These are phyloP conservation scores for Uropsilus gracilis DNA, from an alignment of 2,113 vertebrate species.

Conservation along the genomic window DNA sequence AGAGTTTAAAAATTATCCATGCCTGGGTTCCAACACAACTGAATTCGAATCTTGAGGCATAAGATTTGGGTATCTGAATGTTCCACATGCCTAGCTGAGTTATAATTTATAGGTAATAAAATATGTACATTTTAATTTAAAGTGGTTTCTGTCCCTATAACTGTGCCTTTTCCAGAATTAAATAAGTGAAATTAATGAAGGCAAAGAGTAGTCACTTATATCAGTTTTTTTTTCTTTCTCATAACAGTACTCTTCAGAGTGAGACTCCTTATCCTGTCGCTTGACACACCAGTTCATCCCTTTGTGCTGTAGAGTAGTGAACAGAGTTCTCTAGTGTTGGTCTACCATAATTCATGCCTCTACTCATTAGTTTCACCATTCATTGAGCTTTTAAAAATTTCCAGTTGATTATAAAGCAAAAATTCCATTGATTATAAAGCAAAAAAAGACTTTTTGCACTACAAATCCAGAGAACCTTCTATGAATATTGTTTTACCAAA, in stretches of 20 bases:
- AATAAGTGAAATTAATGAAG: too few species aligned
- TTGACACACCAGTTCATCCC: neutral
- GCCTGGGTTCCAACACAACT: neutral
- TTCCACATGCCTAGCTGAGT: neutral
- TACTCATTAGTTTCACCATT: neutral
- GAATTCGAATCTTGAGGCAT: neutral
- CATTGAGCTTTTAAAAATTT: neutral
- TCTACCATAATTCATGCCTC: neutral
- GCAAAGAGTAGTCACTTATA: too few species aligned
- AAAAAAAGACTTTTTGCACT: neutral
- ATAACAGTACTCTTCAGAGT: neutral
- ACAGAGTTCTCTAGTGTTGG: neutral
- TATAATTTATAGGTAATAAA: neutral
- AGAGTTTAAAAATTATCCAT: neutral
- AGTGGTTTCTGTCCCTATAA: neutral
- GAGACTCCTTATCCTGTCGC: neutral
- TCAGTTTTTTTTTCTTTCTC: too few species aligned
- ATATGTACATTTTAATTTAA: neutral
- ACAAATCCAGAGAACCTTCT: neutral
- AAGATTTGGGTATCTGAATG: neutral
- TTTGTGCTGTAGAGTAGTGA: neutral
- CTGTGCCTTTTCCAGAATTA: neutral
- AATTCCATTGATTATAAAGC: neutral
- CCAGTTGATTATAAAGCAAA: neutral
- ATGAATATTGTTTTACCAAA: neutral